These are phyloP conservation scores for Danio jaintianensis DNA, from an alignment of 2,797 vertebrate species.

Conservation along the genomic window DNA sequence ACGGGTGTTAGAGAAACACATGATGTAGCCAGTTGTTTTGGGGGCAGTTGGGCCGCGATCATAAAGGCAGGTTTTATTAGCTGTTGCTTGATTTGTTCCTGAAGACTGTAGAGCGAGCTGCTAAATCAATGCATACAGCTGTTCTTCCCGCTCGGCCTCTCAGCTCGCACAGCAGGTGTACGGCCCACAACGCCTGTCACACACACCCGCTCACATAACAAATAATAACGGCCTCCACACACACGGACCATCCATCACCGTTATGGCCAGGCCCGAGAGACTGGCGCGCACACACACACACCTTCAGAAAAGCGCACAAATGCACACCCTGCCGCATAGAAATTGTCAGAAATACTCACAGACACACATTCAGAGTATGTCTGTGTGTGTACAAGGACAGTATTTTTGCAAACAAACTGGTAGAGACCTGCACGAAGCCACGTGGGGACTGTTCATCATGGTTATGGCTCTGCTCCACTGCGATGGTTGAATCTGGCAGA, in stretches of 20 bases:
- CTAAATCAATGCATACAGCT: constrained; percentile 98
- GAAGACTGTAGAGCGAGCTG: constrained; percentile 88
- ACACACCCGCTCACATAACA: constrained; percentile 82
- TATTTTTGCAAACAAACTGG: constrained; percentile 33
- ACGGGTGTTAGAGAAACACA: constrained; percentile 92
- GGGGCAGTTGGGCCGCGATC: constrained; percentile 76
- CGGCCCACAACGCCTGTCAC: constrained; percentile 82
- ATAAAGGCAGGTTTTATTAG: constrained; percentile 96
- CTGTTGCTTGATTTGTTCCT: constrained; percentile 98
- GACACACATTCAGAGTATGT: constrained; percentile 28
- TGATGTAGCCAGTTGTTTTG: constrained; percentile 97
- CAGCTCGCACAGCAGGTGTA: constrained; percentile 97
- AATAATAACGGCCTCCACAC: constrained; percentile 90
- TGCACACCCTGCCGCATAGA: constrained; percentile 61
- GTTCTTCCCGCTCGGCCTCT: constrained; percentile 79
- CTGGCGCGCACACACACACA: constrained; percentile 70
- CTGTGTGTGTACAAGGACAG: constrained; percentile 36
- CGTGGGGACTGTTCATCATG: constrained; percentile 65
- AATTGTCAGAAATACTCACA: constrained; percentile 54
- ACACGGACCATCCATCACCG: constrained; percentile 95
- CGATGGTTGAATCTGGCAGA: constrained; percentile 57
- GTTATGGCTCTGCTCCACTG: constrained; percentile 62
- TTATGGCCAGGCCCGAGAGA: constrained; percentile 87
- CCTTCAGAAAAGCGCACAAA: constrained; percentile 59
- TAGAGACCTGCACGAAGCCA: constrained; percentile 45